Conservation (phyloP, 2,888 invertebrate genomes). For the Lasioglossum malachurum region DNA sequence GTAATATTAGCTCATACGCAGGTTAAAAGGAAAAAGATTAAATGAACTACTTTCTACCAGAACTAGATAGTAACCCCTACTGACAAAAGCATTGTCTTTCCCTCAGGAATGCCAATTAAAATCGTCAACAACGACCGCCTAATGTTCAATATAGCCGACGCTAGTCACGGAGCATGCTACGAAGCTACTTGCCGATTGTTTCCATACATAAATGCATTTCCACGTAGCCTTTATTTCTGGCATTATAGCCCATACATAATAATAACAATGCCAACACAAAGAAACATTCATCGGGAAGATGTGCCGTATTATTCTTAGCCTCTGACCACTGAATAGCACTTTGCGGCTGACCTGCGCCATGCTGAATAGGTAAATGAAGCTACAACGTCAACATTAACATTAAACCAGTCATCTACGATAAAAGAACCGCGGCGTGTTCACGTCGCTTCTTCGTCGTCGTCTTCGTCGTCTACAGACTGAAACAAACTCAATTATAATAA, state of each 20-base stretch:
- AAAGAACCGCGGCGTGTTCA: neutral
- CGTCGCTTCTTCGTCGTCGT: neutral
- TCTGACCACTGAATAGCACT: neutral
- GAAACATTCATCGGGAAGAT: neutral
- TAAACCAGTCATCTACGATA: neutral
- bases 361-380: neutral
- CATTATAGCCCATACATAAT: neutral
- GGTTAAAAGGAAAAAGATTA: too few species aligned
- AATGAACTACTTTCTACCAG: neutral
- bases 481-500: slow-evolving; percentile 12
- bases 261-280: neutral
- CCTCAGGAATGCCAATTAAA: neutral
- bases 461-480: neutral
- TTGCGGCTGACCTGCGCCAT: neutral
- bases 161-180: neutral
- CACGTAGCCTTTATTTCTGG: neutral
- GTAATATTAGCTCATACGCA: too few species aligned
- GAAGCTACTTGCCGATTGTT: neutral
- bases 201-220: neutral
- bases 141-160: neutral
- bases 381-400: neutral
- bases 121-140: neutral
- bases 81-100: neutral
- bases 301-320: neutral
- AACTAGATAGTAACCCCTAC: neutral